phyloP scores from a whole-genome alignment of 2,113 vertebrate genomes.

The Bambusicola thoracicus region DNA sequence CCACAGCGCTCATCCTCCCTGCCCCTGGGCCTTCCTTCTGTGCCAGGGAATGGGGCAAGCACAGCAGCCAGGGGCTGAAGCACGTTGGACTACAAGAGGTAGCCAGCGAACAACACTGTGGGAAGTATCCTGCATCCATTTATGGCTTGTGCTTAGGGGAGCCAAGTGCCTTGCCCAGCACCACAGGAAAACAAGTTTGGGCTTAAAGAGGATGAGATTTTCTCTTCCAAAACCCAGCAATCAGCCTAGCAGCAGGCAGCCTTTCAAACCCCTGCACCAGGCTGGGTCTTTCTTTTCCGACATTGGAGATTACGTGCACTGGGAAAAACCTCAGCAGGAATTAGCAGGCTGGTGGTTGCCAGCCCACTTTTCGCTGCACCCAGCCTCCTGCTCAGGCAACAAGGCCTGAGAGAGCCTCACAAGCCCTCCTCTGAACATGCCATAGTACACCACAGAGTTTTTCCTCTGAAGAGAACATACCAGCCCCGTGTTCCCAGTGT shows the following conservation, averaged over 20 bases:
- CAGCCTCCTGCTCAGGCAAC: background rate
- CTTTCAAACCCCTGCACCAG: background rate
- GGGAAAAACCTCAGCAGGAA: background rate
- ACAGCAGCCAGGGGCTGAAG: background rate
- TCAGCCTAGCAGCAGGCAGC: background rate
- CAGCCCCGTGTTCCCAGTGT: background rate
- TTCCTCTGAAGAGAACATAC: background rate
- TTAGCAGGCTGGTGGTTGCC: background rate
- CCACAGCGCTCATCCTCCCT: background rate
- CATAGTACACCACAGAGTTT: fast-evolving
- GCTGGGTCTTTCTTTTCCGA: background rate
- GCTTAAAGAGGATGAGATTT: background rate
- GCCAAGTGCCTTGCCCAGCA: background rate
- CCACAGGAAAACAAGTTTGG: background rate
- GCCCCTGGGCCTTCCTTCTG: background rate
- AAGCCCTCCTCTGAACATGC: background rate
- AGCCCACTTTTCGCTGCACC: background rate
- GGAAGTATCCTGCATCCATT: background rate
- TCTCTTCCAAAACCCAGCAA: background rate
- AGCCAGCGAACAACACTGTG: fast-evolving
- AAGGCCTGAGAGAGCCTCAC: background rate
- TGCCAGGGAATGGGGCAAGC: background rate
- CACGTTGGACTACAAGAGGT: background rate
- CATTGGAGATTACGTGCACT: background rate
- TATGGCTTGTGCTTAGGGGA: background rate